Conservation (phyloP, 2,888 invertebrate genomes). For the Notodonta ziczac region DNA sequence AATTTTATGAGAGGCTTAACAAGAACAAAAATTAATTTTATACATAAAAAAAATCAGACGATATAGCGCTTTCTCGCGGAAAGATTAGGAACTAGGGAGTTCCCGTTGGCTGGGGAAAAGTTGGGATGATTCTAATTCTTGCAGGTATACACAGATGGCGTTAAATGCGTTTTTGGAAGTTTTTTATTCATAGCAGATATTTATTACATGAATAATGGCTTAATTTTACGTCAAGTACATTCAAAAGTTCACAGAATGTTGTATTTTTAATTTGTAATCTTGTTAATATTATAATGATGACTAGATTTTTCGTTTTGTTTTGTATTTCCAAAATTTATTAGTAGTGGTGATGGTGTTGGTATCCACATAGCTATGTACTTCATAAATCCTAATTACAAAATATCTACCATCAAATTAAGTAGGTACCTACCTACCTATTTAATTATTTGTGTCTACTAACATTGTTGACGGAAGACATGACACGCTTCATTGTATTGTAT, state of each 20-base stretch:
- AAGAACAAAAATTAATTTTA: too few relatives aligned
- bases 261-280: too few relatives aligned
- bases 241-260: too few relatives aligned
- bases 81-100: slow-evolving; percentile 33
- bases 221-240: too few relatives aligned
- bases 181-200: too few relatives aligned
- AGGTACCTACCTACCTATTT: slow-evolving; percentile 8
- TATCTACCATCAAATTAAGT: slow-evolving; percentile 4
- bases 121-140: slow-evolving; percentile 36
- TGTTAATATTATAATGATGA: too few relatives aligned
- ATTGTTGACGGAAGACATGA: slow-evolving; percentile 43
- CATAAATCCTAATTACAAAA: background rate
- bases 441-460: slow-evolving; percentile 10
- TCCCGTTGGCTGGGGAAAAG: slow-evolving; percentile 41
- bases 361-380: too few relatives aligned
- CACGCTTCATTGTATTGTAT: slow-evolving; percentile 39
- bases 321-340: too few relatives aligned
- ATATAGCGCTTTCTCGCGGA: slow-evolving; percentile 44
- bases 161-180: slow-evolving; percentile 4
- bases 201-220: too few relatives aligned
- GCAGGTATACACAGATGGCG: slow-evolving; percentile 54
- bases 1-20: too few relatives aligned
- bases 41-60: background rate
- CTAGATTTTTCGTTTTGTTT: too few relatives aligned
- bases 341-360: too few relatives aligned